Conservation (phyloP, 2,888 invertebrate genomes). For the Acanthopleura granulata region DNA sequence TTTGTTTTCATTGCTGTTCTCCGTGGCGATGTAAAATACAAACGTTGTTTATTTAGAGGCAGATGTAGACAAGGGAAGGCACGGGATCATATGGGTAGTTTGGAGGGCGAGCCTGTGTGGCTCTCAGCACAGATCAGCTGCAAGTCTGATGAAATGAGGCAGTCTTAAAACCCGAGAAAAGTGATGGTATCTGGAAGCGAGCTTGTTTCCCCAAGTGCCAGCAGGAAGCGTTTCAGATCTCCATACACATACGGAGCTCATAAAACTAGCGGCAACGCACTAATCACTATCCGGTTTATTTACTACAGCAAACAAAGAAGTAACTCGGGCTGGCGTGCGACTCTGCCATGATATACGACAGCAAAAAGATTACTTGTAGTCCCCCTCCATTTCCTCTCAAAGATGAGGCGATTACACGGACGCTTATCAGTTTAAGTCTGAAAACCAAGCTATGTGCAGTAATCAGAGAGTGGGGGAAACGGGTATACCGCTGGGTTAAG, state of each 20-base stretch:
- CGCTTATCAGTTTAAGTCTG: not conserved
- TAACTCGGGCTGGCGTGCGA: not conserved
- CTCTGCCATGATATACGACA: not conserved
- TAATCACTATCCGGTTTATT: conserved; percentile 13
- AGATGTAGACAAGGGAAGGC: not conserved
- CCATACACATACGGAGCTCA: conserved; percentile 11
- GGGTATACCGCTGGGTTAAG: too few species aligned
- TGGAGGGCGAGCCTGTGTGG: not conserved
- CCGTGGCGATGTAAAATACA: conserved; percentile 8
- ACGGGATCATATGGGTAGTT: not conserved
- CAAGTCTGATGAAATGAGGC: not conserved
- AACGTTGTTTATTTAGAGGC: conserved; percentile 17
- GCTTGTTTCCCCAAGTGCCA: not conserved
- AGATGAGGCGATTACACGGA: not conserved
- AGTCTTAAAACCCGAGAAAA: not conserved
- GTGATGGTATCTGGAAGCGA: not conserved
- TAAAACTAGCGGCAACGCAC: not conserved
- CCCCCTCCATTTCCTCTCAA: not conserved
- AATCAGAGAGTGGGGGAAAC: not conserved
- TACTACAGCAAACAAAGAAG: conserved; percentile 14
- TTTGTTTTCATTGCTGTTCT: conserved; percentile 15
- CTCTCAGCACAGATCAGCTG: not conserved
- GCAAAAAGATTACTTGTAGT: not conserved
- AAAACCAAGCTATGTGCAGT: not conserved
- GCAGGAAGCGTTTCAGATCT: not conserved